A percentile compares a stretch with the other conserved stretches of the same genome.
These are phyloP conservation scores for Pseudomyrmex pallidus DNA, from an alignment of 1,140 invertebrate genomes.

Conservation along the genomic window DNA sequence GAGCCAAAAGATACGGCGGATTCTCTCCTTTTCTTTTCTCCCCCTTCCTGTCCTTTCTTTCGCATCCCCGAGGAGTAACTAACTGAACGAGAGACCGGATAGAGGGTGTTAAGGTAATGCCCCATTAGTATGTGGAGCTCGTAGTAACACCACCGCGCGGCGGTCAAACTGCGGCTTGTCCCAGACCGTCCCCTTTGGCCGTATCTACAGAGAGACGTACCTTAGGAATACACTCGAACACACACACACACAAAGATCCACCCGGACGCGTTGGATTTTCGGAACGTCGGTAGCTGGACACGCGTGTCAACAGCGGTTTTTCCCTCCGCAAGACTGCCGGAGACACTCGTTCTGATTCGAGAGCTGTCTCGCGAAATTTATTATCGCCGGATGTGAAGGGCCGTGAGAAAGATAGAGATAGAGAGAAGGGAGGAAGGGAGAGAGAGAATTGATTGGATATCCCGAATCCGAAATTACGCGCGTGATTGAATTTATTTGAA, in stretches of 20 bases:
- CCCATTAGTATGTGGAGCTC: constrained; percentile 84
- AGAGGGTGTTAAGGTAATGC: constrained; percentile 85
- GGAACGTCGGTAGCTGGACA: constrained; percentile 57
- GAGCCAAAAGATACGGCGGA: constrained; percentile 24
- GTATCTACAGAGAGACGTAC: constrained; percentile 63
- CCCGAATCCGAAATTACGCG: background rate
- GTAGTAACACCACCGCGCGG: constrained; percentile 81
- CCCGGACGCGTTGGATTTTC: constrained; percentile 72
- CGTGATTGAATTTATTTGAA: background rate
- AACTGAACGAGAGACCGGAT: constrained; percentile 82
- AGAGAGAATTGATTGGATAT: constrained; percentile 5
- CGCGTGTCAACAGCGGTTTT: constrained; percentile 69
- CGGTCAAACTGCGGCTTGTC: constrained; percentile 80
- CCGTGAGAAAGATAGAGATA: background rate
- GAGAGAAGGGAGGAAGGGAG: no score
- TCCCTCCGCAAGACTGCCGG: constrained; percentile 34
- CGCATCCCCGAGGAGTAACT: constrained; percentile 78
- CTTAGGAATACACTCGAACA: constrained; percentile 13
- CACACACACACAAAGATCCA: constrained; percentile 75
- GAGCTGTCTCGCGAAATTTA: constrained; percentile 56
- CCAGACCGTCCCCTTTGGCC: constrained; percentile 66
- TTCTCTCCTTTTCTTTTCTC: constrained; percentile 1
- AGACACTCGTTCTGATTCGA: constrained; percentile 58
- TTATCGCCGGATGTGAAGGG: constrained; percentile 4
- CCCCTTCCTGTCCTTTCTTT: constrained; percentile 62